Evolutionary conservation across 2,113 vertebrate genomes (phyloP), one percentile per base, ranked within the genome.

Genomic region (Picathartes gymnocephalus): DNA sequence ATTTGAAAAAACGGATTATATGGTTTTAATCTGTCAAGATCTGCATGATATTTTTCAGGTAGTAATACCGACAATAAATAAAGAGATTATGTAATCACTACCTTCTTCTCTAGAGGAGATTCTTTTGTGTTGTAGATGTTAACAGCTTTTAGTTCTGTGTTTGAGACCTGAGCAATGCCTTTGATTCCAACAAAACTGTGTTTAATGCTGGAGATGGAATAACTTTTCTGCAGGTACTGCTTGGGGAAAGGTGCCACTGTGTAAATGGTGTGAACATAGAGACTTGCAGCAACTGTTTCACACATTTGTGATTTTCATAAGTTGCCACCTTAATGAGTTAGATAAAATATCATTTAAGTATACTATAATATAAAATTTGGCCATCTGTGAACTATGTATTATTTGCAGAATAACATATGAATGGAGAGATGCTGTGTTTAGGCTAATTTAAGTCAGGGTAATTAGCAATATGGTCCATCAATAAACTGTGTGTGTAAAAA

Each of bases 1-100:
- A 39, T 99, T 99, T 96, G 98, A 99, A 95, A 98, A 98, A 93
- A 99, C 98, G 0, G 99, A 99, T 86, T 98, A 99, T 91, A 99
- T 99, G 98, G 95, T 98, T 72, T 89, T 94, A 16, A 93, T 99
- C 95, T 99, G 99, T 82, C 99, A 99, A 87, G 99, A 99, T 81
- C 96, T 99, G 6, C 94, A 92, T 72, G 92, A 97, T 56, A 35
- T 99, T 78, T 93, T 99, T 69, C 99, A 99, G 98, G 99, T 99
- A 90, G 42, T 80, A 61, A 28, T 25, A 31, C 1, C 54, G 28
- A 14, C 20, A 66, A 10, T 45, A 93, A 89, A n/a, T 39, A 73
- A 90, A 77, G 4, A 31, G 33, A 30, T 51, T 37, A 4, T 91
- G 19, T 70, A 19, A n/a, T 73, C 5, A 11, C 3, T 44, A 11